These are phyloP conservation scores for Caranx ignobilis DNA, from an alignment of 2,113 vertebrate genomes.

Conservation along the genomic window DNA sequence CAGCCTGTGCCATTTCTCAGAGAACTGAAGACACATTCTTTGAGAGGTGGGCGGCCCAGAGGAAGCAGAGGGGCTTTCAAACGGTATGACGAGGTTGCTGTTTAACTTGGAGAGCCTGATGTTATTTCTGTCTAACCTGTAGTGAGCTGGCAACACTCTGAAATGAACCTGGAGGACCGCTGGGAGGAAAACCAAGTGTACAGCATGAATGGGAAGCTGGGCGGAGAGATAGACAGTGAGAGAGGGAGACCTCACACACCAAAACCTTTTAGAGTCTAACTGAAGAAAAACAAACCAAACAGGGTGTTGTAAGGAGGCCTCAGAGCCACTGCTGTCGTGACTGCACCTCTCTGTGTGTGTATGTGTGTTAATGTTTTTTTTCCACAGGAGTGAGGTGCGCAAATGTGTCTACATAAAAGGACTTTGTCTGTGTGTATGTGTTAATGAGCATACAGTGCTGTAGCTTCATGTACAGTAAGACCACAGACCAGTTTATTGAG, in stretches of 20 bases:
- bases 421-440: constrained; percentile 3
- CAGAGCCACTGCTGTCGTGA: constrained; percentile 37
- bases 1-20: constrained; percentile 27
- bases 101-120: constrained; percentile 72
- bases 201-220: constrained; percentile 57
- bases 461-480: constrained; percentile 18
- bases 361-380: constrained; percentile 23
- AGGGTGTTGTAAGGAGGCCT: constrained; percentile 34
- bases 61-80: constrained; percentile 70
- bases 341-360: constrained; percentile 19
- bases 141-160: constrained; percentile 57
- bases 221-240: constrained; percentile 22
- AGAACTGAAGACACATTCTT: constrained; percentile 73
- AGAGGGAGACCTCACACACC: constrained; percentile 42
- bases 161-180: constrained; percentile 56
- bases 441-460: constrained; percentile 16
- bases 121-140: constrained; percentile 77
- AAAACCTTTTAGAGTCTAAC: constrained; percentile 37
- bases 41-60: constrained; percentile 47
- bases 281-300: constrained; percentile 51
- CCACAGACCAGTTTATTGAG: constrained; percentile 29
- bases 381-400: not conserved
- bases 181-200: constrained; percentile 49
- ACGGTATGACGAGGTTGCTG: constrained; percentile 59
- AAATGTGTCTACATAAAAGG: constrained; percentile 9